Evolutionary conservation across 2,113 vertebrate genomes (phyloP), one percentile per base, ranked within the genome.

Genomic region (Python bivittatus): DNA sequence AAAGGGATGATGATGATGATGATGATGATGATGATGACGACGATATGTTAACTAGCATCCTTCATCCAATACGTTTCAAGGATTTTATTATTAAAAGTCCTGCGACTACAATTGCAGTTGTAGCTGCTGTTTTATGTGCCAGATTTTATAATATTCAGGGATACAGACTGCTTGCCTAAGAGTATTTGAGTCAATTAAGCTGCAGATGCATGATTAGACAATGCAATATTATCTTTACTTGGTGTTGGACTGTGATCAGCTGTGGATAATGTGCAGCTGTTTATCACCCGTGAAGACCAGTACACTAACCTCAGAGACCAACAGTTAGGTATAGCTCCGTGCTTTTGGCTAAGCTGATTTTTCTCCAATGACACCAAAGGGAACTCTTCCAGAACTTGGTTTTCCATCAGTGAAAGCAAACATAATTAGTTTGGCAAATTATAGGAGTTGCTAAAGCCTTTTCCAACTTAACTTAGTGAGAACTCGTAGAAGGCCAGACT

Each of bases 171-270:
- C 38, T 85, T 60, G 42, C 79, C 42, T 23, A 60, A 61, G 5
- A 61, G 56, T 52, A 85, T 85, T 91, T 85, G 42, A 85, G 56
- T 85, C 83, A 85, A 91, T 85, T 85, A 85, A 85, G 79, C 29
- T 48, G 42, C 90, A 85, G 90, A 85, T 91, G 90, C n/a, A 91
- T 85, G 83, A 91, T 91, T 61, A 61, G 83, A 84, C 29, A 85
- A 58, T 85, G 84, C 44, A 91, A 85, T 61, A n/a, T 23, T 85
- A 91, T n/a, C 29, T 85, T 60, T 57, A 85, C 0, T 91, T 91
- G 42, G 57, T 61, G 57, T 22, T 91, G 79, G 57, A 60, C 17
- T 48, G 7, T 25, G 42, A 33, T 60, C 90, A 61, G 9, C 22
- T 52, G 13, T 33, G 29, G 58, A 52, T 60, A 60, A 61, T 33